Evolutionary conservation across 2,888 invertebrate genomes (phyloP), one percentile per base, ranked within the genome.

Genomic region (Dicyrtomina minuta): DNA sequence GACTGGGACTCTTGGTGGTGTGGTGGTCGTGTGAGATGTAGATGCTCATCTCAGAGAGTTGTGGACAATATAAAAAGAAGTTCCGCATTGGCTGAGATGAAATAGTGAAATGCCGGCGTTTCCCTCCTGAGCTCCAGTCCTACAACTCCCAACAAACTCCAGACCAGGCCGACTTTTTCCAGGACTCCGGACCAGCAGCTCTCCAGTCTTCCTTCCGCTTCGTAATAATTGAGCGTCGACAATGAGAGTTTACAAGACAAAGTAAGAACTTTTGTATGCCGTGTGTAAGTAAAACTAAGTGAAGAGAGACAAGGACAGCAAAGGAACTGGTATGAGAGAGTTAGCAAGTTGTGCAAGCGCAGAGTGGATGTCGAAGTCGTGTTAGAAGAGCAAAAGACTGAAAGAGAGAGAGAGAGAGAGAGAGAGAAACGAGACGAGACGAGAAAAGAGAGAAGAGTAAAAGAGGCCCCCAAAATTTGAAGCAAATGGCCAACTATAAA

Each of bases 401-500:
- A 12, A 26, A 39, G 39, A 67, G 33, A 26, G 58, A n/a, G 39
- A 46, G 59, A 59, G 60, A 27, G 43, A 41, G n/a, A 27, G 66
- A 66, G 33, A 43, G 66, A 41, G 56, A 51, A 26, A 56, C 51
- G n/a, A 26, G 20, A 27, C 27, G 44, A 41, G 44, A 55, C 22
- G 55, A 46, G 68, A 56, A 61, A 22, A 67, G 60, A 46, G 49
- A 61, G 22, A 24, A 67, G 61, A 55, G 66, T 44, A 46, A 67
- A 65, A 70, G 65, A 72, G 71, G 70, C 70, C 74, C 74, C 72
- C 55, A 75, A 75, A 75, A 72, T 75, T 74, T 74, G 70, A 75
- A 77, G 75, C 77, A 77, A 76, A 77, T 77, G 76, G 77, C 77
- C 76, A 76, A 77, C 76, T 76, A 77, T 77, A 77, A 77, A 77